Evolutionary conservation across 2,797 vertebrate species (phyloP).

Genomic region (Gila robusta): DNA sequence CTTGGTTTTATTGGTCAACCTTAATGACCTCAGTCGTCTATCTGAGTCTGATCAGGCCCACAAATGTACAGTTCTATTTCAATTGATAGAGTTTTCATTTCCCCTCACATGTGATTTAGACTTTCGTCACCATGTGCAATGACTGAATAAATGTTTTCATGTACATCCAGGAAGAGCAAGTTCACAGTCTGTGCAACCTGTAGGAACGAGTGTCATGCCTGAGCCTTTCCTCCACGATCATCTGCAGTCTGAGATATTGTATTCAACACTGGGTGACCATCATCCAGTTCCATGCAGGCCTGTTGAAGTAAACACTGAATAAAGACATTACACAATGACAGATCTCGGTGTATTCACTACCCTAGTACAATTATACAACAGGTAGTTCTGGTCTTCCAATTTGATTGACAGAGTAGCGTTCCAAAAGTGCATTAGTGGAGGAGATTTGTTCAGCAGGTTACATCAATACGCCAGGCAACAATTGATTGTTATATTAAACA

Average conservation of each 20-base stretch:
- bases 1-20: neutral
- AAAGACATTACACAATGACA: neutral
- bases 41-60: neutral
- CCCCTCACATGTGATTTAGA: neutral
- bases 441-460: neutral
- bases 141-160: neutral
- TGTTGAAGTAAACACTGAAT: neutral
- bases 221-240: neutral
- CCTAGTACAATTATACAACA: neutral
- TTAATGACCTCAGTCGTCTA: neutral
- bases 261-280: constrained; percentile 39
- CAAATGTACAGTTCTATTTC: neutral
- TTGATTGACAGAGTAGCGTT: neutral
- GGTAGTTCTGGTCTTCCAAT: neutral
- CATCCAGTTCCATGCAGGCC: constrained; percentile 29
- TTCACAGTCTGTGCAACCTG: neutral
- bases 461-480: too few relatives aligned
- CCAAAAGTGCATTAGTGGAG: neutral
- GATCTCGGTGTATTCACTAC: neutral
- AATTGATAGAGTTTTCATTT: neutral
- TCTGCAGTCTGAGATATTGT: neutral
- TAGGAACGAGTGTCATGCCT: neutral
- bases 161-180: neutral
- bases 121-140: neutral
- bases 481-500: too few relatives aligned